Evolutionary conservation across 2,797 vertebrate species (phyloP), one percentile per base, ranked within the genome.

Genomic region (Notolepis coatsorum): DNA sequence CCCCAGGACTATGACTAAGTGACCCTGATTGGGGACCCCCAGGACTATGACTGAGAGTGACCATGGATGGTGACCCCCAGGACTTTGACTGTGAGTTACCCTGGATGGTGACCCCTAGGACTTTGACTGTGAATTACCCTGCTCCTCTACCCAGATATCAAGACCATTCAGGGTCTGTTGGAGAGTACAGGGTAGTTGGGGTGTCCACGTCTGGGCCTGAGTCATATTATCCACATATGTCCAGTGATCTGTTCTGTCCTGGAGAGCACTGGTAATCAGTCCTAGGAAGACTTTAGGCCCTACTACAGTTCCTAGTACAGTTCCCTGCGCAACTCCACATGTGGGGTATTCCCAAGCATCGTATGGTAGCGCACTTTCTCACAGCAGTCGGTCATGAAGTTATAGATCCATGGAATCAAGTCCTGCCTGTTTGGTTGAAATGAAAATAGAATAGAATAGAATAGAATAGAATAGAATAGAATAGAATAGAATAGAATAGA

Each of bases 271-370:
- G 58, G 28, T 27, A 31, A 27, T 61, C 25, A 61, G 17, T 30
- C 24, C 18, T 20, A 61, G 47, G n/a, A 50, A 51, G 47, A 33
- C 38, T 30, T 30, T 41, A 10, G 47, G 35, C 6, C 37, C 17
- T 10, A 41, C n/a, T n/a, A n/a, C n/a, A n/a, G n/a, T n/a, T n/a
- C n/a, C n/a, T n/a, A n/a, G 17, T 31, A 42, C 21, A 15, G 47
- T 20, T 48, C 31, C 7, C 24, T 60, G 57, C 17, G 57, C 30
- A 31, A 61, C 12, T 39, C 47, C 58, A 51, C 46, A 48, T n/a
- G 47, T 61, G 42, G 39, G 23, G 33, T 53, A n/a, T 24, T 38
- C 33, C 51, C 35, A 27, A 8, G 21, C 50, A 7, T 17, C 8
- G 18, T 12, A 9, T 21, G 3, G 41, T 12, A 43, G 41, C 10